A percentile compares a stretch with the other conserved stretches of the same genome.
These are phyloP conservation scores for Epinotia nisella DNA, from an alignment of 2,888 invertebrate species.

Conservation along the genomic window DNA sequence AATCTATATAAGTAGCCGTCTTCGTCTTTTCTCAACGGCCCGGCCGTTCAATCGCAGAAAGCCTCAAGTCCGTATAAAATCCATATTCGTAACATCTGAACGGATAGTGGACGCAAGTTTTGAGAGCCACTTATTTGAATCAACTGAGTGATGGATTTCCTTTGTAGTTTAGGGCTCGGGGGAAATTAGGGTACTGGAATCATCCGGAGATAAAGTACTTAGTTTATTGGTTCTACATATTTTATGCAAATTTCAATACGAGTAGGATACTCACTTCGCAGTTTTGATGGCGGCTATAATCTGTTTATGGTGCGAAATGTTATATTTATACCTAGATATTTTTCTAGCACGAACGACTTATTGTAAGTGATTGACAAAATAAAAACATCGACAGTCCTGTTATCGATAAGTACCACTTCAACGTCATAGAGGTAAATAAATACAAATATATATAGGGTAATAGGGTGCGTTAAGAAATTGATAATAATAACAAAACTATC, in stretches of 20 bases:
- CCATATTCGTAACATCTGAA: neutral
- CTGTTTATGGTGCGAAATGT: neutral
- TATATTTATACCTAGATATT: too few species aligned
- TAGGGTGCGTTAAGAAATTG: too few species aligned
- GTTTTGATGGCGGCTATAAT: neutral
- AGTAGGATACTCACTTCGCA: neutral
- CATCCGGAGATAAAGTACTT: conserved; percentile 15
- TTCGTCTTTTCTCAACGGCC: too few species aligned
- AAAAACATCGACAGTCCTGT: too few species aligned
- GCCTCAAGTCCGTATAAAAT: neutral
- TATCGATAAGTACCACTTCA: too few species aligned
- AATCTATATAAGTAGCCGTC: too few species aligned
- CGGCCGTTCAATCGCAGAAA: too few species aligned
- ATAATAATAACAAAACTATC: too few species aligned
- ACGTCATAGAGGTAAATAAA: too few species aligned
- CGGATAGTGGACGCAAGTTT: conserved; percentile 20
- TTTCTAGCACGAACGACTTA: too few species aligned
- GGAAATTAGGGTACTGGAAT: conserved; percentile 23
- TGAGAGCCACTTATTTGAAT: conserved; percentile 42
- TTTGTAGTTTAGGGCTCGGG: conserved; percentile 43
- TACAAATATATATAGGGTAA: too few species aligned
- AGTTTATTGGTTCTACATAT: conserved; percentile 19
- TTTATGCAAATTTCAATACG: conserved; percentile 8
- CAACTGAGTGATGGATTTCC: conserved; percentile 46
- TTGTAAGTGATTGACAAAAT: too few species aligned